Evolutionary conservation across 1,140 invertebrate species (phyloP), one percentile per base, ranked within the genome.

Genomic region (Propsilocerus akamusi): DNA sequence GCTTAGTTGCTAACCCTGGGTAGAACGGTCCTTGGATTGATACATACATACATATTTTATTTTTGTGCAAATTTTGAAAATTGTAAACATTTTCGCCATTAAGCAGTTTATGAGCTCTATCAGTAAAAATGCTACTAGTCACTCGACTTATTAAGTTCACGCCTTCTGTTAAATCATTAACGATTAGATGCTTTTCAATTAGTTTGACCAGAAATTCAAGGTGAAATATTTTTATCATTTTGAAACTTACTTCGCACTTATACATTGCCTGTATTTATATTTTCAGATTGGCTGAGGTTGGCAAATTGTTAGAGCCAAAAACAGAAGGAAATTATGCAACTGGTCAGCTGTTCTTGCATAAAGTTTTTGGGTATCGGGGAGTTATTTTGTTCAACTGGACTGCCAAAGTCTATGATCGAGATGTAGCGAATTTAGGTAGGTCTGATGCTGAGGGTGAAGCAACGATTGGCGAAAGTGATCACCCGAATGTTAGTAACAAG

Each of bases 361-460:
- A 85, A 61, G 82, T 97, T 14, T 97, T 97, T 71, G 91, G 92
- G 12, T 97, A 97, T 65, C 72, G 94, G 58, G 93, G 94, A 10
- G 90, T 97, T 6, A 81, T 96, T 52, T 71, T 98, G 20, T 97
- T 97, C 66, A 92, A 93, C 5, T 97, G 93, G 93, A 68, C 86
- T 34, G 93, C 92, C 4, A 76, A 83, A 41, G 34, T 97, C 10
- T 96, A 93, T 61, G 93, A 97, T 60, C 73, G 91, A 60, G 91
- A 96, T 74, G 66, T 83, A 30, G 80, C 82, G 22, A 41, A 41
- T 48, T 49, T 56, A 26, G 56, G n/a, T n/a, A n/a, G 14, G n/a
- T 30, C 28, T 20, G 17, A 41, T 17, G 34, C 17, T 17, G 34
- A 41, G 11, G 14, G 22, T 20, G 17, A 14, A 20, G 58, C 53